Evolutionary conservation across 1,140 invertebrate genomes (phyloP), one percentile per base, ranked within the genome.

Genomic region (Aphelinus certus): DNA sequence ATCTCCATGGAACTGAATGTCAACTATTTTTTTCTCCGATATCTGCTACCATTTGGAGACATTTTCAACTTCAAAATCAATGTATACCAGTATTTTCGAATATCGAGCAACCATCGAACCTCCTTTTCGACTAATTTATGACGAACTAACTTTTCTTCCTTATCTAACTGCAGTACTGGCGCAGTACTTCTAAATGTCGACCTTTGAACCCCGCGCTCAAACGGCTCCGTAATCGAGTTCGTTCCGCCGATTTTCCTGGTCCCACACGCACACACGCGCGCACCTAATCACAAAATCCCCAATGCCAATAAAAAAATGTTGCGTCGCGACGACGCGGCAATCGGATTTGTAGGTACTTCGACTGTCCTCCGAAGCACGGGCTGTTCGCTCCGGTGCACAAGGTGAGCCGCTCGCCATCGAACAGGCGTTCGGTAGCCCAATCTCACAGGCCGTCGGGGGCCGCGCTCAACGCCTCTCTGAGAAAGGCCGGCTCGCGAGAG

Each of bases 361-460:
- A 95, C 77, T 99, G 97, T 86, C 90, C 91, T 73, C 93, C 94
- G 42, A 94, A 95, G 81, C 95, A 94, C 86, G 98, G 97, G 2
- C 89, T 99, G 48, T 99, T 99, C 89, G 95, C 97, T 5, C 97
- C 97, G 1, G 86, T 94, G 45, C 91, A 93, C 80, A 97, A 97
- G 89, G 94, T 97, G 61, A 93, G 91, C 78, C 91, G 93, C 64
- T 95, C 95, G 62, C 95, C 93, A 51, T 93, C 92, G n/a, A 93
- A 91, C 84, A 90, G 92, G 80, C 92, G 91, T 84, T 83, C 85
- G 69, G 88, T 91, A 72, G 92, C 92, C 83, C 88, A 90, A 71
- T 86, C 92, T 63, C 91, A 93, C 80, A 90, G 89, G 80, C 89
- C 91, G 66, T 88, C 88, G 3, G 88, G 89, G 43, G 83, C 88